Evolutionary conservation across 2,113 vertebrate species (phyloP).

Genomic region (Xenotilapia leptura): DNA sequence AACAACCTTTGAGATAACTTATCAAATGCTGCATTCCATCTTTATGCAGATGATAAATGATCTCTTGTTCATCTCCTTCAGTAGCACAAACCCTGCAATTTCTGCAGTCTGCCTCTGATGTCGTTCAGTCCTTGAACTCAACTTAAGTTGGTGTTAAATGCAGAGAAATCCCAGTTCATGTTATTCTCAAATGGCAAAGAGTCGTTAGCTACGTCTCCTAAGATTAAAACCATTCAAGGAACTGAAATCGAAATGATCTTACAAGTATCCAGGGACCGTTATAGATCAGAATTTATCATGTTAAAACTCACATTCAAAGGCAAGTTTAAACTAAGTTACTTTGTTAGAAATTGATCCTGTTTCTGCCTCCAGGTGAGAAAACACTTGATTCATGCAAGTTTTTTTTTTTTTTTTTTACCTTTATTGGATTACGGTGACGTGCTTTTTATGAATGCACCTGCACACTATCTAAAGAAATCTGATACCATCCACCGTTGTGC

Average conservation of each 20-base stretch:
- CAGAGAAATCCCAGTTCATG: not conserved
- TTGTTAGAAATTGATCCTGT: not conserved
- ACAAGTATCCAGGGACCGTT: not conserved
- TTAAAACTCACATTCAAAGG: not conserved
- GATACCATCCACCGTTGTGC: accelerated
- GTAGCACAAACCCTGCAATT: not conserved
- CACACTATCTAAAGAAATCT: not conserved
- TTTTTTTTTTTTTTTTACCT: not conserved
- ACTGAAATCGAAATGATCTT: not conserved
- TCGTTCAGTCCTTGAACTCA: not conserved
- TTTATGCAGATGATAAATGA: not conserved
- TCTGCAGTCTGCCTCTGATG: not conserved
- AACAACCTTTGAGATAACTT: not conserved
- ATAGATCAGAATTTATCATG: not conserved
- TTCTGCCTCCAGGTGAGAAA: not conserved
- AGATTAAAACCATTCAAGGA: not conserved
- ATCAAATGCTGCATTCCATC: not conserved
- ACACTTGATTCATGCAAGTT: too few species aligned
- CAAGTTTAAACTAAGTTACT: not conserved
- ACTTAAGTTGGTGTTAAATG: not conserved
- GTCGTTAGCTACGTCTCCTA: not conserved
- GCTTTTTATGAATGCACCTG: not conserved
- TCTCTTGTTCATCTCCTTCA: not conserved
- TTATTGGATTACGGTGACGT: not conserved
- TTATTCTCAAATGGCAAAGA: not conserved